Evolutionary conservation across 2,113 vertebrate species (phyloP).

Genomic region (Synchiropus splendidus): DNA sequence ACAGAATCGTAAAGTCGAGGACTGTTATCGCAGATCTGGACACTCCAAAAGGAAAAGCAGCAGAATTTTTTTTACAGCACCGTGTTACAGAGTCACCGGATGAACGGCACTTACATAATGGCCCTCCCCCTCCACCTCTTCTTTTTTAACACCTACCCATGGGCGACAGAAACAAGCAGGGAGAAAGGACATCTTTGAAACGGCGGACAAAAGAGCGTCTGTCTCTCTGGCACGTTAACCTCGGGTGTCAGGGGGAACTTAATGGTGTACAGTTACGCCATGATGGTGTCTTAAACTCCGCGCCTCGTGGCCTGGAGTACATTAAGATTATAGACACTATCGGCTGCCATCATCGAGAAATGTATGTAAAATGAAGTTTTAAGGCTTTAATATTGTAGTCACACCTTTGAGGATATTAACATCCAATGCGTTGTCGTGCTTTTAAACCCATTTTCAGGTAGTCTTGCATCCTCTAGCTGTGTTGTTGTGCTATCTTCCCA

Average conservation of each 20-base stretch:
- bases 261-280: conserved; percentile 2
- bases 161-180: conserved; percentile 5
- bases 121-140: background rate
- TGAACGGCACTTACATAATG: conserved; percentile 33
- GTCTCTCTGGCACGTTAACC: conserved; percentile 25
- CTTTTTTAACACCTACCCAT: conserved; percentile 5
- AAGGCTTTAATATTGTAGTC: too few species aligned
- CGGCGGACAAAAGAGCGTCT: conserved; percentile 35
- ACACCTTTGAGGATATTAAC: too few species aligned
- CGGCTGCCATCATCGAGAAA: too few species aligned
- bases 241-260: conserved; percentile 13
- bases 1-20: conserved; percentile 16
- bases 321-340: too few species aligned
- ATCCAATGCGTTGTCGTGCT: too few species aligned
- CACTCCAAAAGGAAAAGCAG: conserved; percentile 18
- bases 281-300: too few species aligned
- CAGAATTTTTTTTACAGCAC: conserved; percentile 16
- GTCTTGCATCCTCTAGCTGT: too few species aligned
- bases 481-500: too few species aligned
- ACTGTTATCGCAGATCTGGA: conserved; percentile 31
- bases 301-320: too few species aligned
- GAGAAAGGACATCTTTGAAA: conserved; percentile 26
- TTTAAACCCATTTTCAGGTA: too few species aligned
- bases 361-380: too few species aligned
- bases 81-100: conserved; percentile 16